Evolutionary conservation across 2,113 vertebrate genomes (phyloP).

Genomic region (Hemibagrus wyckioides): DNA sequence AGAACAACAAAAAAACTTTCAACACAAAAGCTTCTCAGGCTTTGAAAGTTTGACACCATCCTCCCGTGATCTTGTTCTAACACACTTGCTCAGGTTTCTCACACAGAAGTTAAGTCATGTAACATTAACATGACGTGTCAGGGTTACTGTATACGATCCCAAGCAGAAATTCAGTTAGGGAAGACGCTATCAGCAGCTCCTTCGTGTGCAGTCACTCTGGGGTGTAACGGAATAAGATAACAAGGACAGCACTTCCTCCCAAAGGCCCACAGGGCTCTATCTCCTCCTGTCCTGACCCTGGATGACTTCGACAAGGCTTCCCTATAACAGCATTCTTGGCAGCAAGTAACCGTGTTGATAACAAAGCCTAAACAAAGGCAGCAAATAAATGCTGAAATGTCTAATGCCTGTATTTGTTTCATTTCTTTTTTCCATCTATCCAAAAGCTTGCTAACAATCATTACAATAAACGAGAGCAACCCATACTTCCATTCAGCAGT

Average conservation of each 20-base stretch:
- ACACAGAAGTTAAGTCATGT: background rate
- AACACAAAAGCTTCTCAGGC: background rate
- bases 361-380: conserved; percentile 12
- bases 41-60: background rate
- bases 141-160: background rate
- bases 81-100: background rate
- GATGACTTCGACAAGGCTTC: conserved; percentile 21
- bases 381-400: background rate
- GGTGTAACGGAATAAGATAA: conserved; percentile 43
- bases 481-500: background rate
- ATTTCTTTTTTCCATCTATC: background rate
- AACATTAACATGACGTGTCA: background rate
- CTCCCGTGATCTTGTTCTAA: background rate
- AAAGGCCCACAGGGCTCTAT: conserved; percentile 31
- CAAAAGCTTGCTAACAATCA: background rate
- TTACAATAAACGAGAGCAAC: background rate
- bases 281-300: conserved; percentile 21
- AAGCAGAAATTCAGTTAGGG: conserved; percentile 17
- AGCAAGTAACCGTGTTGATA: conserved; percentile 32
- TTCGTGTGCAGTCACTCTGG: conserved; percentile 22
- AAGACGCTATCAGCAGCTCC: conserved; percentile 12
- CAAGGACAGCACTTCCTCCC: conserved; percentile 32
- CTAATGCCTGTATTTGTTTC: background rate
- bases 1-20: background rate
- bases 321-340: conserved; percentile 13